Base-by-base conservation (phyloP, 2,888 invertebrate genomes). In the Bombylius discolor region DNA sequence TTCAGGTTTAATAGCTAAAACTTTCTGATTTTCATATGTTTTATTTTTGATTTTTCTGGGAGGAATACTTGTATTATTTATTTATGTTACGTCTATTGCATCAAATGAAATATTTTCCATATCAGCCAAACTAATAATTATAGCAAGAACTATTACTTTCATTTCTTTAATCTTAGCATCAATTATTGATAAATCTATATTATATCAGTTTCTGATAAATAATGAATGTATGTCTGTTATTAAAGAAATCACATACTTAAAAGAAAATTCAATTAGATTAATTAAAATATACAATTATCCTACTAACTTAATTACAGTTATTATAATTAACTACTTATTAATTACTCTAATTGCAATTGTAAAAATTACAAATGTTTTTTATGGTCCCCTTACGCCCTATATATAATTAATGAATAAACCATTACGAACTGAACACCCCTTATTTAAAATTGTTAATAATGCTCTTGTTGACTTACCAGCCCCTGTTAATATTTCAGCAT, bases 41-140 rank as follows among this genome's bases (percentile, higher is more conserved):
- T 65, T 81, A 75, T 80, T 82, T 66, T 65, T 82, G 73, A 76
- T 79, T 64, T 80, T 82, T 69, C 65, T 83, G 68, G 81, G 83
- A 31, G 82, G 82, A 14, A 72, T 84, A 76, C 63, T 84, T 76
- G 77, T 84, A 9, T 63, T 83, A 74, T 82, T 83, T 74, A 76
- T 82, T 70, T 84, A 83, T 70, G 77, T 83, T 4, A 78, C 79
- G 56, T 81, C 81, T 62, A 67, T 81, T 70, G 79, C 80, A 0
- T 80, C 79, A 14, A 82, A 82, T 74, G 79, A 81, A 79, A 71
- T 78, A 73, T 79, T 81, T 69, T 67, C 68, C 59, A 65, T 72
- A 58, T 70, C 68, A 9, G 61, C 69, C 52, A 74, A 71, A 62
- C 56, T 63, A 58, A 64, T 60, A 66, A 64, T 69, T 58, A 62